Evolutionary conservation across 2,888 invertebrate species (phyloP), one percentile per base, ranked within the genome.

Genomic region (Lasioglossum oenotherae): DNA sequence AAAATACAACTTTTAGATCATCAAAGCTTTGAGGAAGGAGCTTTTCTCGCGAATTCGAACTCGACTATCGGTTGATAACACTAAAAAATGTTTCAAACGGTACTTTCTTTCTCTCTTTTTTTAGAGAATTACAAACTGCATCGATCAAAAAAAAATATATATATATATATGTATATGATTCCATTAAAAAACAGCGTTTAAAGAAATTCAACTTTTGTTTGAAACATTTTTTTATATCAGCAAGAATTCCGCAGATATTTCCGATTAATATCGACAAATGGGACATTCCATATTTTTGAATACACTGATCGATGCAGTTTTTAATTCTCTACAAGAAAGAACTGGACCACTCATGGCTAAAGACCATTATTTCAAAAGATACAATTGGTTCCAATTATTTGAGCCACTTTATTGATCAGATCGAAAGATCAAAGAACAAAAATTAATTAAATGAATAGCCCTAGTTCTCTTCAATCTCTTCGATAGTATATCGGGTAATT

Each of bases 1-100:
- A 44, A 57, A 74, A 60, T 74, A 16, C 73, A 73, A 23, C 16
- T 71, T 38, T 53, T 67, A 57, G 12, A 49, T 49, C 19, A 57
- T 6, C 19, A 8, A 31, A 64, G 31, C 19, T 64, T 16, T 31
- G 19, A 19, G 19, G 19, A 8, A 16, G 64, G 3, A 16, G 64
- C 2, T 64, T 64, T 16, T 8, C 16, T 64, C 19, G 64, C 31
- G 31, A 31, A 31, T 64, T 64, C n/a, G 16, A 64, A 31, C 6
- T 16, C 27, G 14, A 27, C 14, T 14, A 60, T 53, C 10, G 57
- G 12, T 57, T n/a, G 57, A n/a, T 57, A 57, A n/a, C 4, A 57
- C n/a, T n/a, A n/a, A 57, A 57, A 57, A 57, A 57, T 57, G n/a
- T n/a, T 57, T 57, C 57, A n/a, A 12, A n/a, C 57, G 12, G n/a